Evolutionary conservation across 2,797 vertebrate species (phyloP).

Genomic region (Sebastes itinus): DNA sequence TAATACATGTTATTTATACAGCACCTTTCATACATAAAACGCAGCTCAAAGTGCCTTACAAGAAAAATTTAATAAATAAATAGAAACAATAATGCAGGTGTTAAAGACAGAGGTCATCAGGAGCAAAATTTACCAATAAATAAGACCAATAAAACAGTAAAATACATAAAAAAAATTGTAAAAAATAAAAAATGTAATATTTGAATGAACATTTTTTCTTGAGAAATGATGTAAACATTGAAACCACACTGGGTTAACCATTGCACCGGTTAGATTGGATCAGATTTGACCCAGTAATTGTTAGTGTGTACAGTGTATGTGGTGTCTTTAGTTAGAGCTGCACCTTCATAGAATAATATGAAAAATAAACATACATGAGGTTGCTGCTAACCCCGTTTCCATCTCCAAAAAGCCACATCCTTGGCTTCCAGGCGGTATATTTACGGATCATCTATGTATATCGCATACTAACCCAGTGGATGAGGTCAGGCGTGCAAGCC

Average conservation of each 20-base stretch:
- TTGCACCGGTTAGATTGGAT: background rate
- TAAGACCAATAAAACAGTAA: no score
- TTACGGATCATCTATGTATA: constrained; percentile 61
- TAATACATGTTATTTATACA: no score
- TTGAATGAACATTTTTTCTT: background rate
- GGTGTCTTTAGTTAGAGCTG: background rate
- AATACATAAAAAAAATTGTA: no score
- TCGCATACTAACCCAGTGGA: constrained; percentile 25
- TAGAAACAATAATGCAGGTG: no score
- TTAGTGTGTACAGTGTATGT: background rate
- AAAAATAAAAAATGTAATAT: no score
- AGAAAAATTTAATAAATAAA: no score
- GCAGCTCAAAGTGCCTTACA: no score
- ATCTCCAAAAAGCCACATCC: constrained; percentile 31
- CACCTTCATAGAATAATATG: background rate
- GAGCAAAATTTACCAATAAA: no score
- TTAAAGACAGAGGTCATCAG: no score
- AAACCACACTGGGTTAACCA: background rate
- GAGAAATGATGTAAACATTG: background rate
- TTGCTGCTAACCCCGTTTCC: background rate
- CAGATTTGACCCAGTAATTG: background rate
- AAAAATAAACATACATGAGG: background rate
- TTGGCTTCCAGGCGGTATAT: constrained; percentile 36
- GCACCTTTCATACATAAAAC: no score
- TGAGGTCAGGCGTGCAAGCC: constrained; percentile 53